Percentiles rank a stretch among this genome's conserved stretches.
These are phyloP conservation scores for Dorcus hopei DNA, from an alignment of 2,888 invertebrate genomes.

Conservation along the genomic window DNA sequence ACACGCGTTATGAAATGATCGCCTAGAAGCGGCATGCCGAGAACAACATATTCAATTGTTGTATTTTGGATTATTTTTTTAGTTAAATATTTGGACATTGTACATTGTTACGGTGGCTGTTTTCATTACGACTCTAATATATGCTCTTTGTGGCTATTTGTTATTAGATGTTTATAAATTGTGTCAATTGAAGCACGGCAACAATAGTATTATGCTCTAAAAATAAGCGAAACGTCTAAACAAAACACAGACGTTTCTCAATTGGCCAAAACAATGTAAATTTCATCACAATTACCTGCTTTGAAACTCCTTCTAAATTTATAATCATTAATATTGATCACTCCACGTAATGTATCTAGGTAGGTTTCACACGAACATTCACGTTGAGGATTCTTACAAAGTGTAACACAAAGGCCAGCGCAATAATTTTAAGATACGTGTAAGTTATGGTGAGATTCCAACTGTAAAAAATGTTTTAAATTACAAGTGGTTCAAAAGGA, in stretches of 20 bases:
- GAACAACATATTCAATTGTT: slow-evolving; percentile 15
- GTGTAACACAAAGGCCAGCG: too few species aligned
- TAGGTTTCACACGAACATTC: too few species aligned
- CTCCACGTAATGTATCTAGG: too few species aligned
- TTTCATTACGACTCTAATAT: neutral
- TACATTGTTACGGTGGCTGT: neutral
- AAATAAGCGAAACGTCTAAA: slow-evolving; percentile 5
- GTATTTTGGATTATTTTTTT: slow-evolving; percentile 16
- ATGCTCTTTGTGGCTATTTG: neutral
- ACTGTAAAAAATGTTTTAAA: neutral
- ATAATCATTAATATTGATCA: too few species aligned
- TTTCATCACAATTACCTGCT: too few species aligned
- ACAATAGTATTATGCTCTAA: neutral
- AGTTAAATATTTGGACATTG: slow-evolving; percentile 16
- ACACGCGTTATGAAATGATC: slow-evolving; percentile 2
- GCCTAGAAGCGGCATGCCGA: neutral
- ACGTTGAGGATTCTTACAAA: too few species aligned
- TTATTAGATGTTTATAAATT: neutral
- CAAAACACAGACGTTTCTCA: neutral
- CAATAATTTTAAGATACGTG: too few species aligned
- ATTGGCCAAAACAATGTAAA: too few species aligned
- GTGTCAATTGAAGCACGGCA: neutral
- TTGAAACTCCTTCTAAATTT: too few species aligned
- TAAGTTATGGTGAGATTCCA: too few species aligned
- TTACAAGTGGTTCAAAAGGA: slow-evolving; percentile 7